A percentile compares a stretch with the other conserved stretches of the same genome.
phyloP scores from a whole-genome alignment of 2,797 vertebrate genomes.

The Erpetoichthys calabaricus region DNA sequence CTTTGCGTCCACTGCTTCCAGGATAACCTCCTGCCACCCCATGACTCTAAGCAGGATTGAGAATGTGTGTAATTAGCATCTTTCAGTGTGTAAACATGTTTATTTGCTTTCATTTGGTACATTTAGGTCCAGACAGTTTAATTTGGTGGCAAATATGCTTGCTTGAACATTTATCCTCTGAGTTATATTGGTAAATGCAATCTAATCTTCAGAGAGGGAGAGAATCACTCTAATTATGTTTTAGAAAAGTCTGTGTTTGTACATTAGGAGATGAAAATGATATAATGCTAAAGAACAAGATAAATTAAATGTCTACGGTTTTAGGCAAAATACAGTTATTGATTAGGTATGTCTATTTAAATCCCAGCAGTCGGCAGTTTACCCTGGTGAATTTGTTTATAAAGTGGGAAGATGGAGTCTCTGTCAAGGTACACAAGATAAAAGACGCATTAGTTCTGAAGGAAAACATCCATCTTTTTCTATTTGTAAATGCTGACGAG shows the following conservation, averaged over 20 bases:
- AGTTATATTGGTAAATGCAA: not conserved
- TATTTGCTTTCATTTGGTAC: conserved; percentile 8
- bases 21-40: too few relatives aligned
- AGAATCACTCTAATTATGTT: not conserved
- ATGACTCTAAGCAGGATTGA: too few relatives aligned
- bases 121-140: conserved; percentile 5
- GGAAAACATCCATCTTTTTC: conserved; percentile 46
- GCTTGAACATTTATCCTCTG: not conserved
- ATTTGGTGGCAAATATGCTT: conserved; percentile 5
- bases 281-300: conserved; percentile 10
- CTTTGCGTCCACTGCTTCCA: too few relatives aligned
- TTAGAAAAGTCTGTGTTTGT: not conserved
- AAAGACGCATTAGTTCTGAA: conserved; percentile 41
- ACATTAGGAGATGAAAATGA: conserved; percentile 3
- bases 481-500: conserved; percentile 56
- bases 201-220: conserved; percentile 1
- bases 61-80: not conserved
- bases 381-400: conserved; percentile 36
- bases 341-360: conserved; percentile 26
- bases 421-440: conserved; percentile 44
- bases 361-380: conserved; percentile 18
- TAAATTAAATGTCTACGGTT: conserved; percentile 21
- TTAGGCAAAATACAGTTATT: conserved; percentile 22
- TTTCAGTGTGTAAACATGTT: conserved; percentile 2
- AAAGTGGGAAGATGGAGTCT: conserved; percentile 34